phyloP scores from a whole-genome alignment of 92 coral and sea anemone genomes.

The Meandrina meandrites region DNA sequence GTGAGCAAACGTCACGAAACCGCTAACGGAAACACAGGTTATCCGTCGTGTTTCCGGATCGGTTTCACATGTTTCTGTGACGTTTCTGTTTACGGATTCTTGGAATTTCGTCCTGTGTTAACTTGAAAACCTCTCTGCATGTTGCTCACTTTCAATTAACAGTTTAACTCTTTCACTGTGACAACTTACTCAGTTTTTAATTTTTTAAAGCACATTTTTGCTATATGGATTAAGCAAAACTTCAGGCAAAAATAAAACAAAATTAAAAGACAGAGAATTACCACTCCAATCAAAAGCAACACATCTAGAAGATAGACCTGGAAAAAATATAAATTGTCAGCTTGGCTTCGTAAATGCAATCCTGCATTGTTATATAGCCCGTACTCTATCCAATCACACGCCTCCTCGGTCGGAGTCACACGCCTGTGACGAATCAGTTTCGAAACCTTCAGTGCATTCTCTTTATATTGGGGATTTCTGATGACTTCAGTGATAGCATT shows the following conservation, averaged over 20 bases:
- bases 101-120: too few relatives aligned
- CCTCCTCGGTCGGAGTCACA: conserved; percentile 71
- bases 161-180: too few relatives aligned
- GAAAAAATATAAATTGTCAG: conserved; percentile 61
- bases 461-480: conserved; percentile 34
- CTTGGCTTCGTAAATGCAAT: conserved; percentile 74
- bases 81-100: too few relatives aligned
- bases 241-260: conserved; percentile 23
- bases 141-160: too few relatives aligned
- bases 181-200: background rate
- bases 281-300: conserved; percentile 36
- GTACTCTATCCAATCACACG: conserved; percentile 90
- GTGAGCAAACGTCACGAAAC: too few relatives aligned
- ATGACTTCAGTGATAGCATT: conserved; percentile 57
- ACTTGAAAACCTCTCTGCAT: too few relatives aligned
- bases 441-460: conserved; percentile 57
- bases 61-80: too few relatives aligned
- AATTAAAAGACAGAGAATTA: conserved; percentile 19
- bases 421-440: conserved; percentile 58
- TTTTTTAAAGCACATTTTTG: conserved; percentile 6
- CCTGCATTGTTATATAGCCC: conserved; percentile 70
- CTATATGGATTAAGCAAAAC: background rate
- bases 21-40: too few relatives aligned
- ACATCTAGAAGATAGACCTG: conserved; percentile 78
- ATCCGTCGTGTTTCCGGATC: too few relatives aligned